A percentile compares a stretch with the other conserved stretches of the same genome.
phyloP scores from a whole-genome alignment of 1,140 invertebrate species.

The Babylonia areolata region DNA sequence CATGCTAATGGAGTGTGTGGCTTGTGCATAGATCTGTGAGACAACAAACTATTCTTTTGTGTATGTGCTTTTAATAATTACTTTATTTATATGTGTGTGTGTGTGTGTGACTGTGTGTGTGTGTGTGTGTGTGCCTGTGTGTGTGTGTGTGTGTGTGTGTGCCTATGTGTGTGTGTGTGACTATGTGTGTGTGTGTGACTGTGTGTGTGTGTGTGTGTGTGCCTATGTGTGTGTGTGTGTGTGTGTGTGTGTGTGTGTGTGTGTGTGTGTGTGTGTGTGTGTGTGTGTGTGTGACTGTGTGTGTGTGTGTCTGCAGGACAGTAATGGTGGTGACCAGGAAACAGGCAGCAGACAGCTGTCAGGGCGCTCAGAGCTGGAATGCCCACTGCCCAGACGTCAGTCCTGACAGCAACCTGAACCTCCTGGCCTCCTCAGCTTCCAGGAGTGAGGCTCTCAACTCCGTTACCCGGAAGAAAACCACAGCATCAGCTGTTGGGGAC shows the following conservation, averaged over 20 bases:
- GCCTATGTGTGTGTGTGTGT: not conserved
- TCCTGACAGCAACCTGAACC: constrained; percentile 7
- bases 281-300: not conserved
- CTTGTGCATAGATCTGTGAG: too few species aligned
- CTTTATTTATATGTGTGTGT: not conserved
- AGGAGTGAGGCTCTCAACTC: not conserved
- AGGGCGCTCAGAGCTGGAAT: not conserved
- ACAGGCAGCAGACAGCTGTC: not conserved
- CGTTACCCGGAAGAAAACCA: not conserved
- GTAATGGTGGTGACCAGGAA: not conserved
- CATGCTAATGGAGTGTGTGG: too few species aligned
- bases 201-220: not conserved
- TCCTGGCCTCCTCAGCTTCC: constrained; percentile 2
- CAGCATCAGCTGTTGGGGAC: not conserved
- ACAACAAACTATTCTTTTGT: too few species aligned
- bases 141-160: not conserved
- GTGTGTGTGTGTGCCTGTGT: not conserved
- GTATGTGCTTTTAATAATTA: too few species aligned
- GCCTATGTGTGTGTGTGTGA: not conserved
- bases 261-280: not conserved
- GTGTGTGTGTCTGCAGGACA: not conserved
- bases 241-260: constrained; percentile 22
- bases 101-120: not conserved
- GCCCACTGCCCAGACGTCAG: not conserved
- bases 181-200: not conserved